Evolutionary conservation across 2,113 vertebrate genomes (phyloP).

Genomic region (Scomber scombrus): DNA sequence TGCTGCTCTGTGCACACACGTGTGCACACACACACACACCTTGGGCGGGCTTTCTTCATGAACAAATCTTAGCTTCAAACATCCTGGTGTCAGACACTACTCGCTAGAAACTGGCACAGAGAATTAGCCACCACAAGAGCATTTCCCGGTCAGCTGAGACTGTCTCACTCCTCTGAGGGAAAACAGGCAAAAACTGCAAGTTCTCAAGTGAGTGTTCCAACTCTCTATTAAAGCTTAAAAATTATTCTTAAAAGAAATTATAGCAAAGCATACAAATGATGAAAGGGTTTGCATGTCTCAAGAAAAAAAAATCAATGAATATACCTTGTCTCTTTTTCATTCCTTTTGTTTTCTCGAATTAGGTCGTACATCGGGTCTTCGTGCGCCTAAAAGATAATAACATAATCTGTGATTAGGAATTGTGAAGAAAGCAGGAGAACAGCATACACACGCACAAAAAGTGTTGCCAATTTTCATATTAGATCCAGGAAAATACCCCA

Average conservation of each 20-base stretch:
- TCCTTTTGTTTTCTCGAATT: slow-evolving; percentile 92
- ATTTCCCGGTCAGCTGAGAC: slow-evolving; percentile 60
- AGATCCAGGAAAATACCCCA: not conserved
- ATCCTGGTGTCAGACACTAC: slow-evolving; percentile 50
- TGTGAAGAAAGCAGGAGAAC: not conserved
- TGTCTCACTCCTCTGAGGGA: slow-evolving; percentile 27
- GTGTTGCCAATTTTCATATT: not conserved
- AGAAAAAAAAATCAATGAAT: not conserved
- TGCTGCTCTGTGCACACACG: not conserved
- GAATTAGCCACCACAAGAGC: slow-evolving; percentile 37
- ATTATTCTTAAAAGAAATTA: not conserved
- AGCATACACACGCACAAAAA: not conserved
- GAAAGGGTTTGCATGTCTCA: not conserved
- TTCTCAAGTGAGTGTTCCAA: slow-evolving; percentile 2
- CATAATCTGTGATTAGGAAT: not conserved
- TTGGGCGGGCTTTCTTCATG: not conserved
- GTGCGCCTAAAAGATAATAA: slow-evolving; percentile 86
- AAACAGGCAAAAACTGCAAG: slow-evolving; percentile 12
- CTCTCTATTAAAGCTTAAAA: not conserved
- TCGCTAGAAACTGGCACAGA: slow-evolving; percentile 35
- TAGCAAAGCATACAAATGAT: not conserved
- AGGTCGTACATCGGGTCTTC: slow-evolving; percentile 98
- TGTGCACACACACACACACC: slow-evolving; percentile 2
- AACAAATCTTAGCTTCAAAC: slow-evolving; percentile 43
- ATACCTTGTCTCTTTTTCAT: slow-evolving; percentile 94